Base-by-base conservation (phyloP, 2,113 vertebrate species). In the Cinclus mexicanus region DNA sequence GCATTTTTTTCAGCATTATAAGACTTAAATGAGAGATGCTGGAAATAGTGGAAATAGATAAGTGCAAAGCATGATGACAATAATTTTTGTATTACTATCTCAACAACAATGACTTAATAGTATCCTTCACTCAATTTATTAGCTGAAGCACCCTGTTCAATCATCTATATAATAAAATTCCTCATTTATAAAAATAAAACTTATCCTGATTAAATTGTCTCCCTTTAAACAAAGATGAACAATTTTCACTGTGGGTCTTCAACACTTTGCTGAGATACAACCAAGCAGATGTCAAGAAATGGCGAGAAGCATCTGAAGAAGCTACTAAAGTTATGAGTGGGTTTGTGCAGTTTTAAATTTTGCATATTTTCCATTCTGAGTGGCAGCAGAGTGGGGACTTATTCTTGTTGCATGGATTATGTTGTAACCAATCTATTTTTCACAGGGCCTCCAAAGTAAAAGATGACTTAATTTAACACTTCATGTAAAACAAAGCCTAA, bases 101-200 rank as follows among this genome's bases (percentile, higher is more conserved):
- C 47, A 81, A 4, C 35, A 41, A 29, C 44, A 22, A 60, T 71
- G 56, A 68, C 17, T 83, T 90, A 56, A 67, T 87, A 39, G 14
- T 42, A 74, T 31, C 42, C 50, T 83, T 86, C 72, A 70, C 9
- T 75, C 37, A 44, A 1, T 71, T 92, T 82, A 53, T 82, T 84
- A 95, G 35, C 42, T 47, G 29, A 92, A 91, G 65, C 56, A 84
- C n/a, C 24, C 37, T 68, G 11, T 78, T 67, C 71, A 70, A 50
- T 63, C 60, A 87, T n/a, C 22, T 56, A 14, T 37, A 60, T 4
- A 68, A 31, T 41, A 42, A 82, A 91, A 57, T 60, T 47, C 35
- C 35, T 75, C 85, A 67, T 91, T 94, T 93, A 82, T 22, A 75
- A 76, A 91, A 91, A 65, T n/a, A 72, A 71, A 87, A 74, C 14